These are phyloP conservation scores for Thereva nobilitata DNA, from an alignment of 2,888 invertebrate species.

Conservation along the genomic window DNA sequence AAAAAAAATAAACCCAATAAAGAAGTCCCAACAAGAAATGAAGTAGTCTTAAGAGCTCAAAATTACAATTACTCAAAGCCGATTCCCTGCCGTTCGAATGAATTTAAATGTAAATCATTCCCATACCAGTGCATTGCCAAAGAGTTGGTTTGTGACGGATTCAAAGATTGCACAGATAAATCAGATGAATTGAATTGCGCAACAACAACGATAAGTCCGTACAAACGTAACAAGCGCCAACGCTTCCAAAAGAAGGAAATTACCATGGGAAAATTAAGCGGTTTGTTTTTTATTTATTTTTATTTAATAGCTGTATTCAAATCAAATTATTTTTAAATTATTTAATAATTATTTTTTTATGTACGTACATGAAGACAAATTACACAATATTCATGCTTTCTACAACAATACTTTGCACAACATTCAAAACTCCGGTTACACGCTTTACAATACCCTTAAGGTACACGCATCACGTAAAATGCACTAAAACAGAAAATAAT, in stretches of 20 bases:
- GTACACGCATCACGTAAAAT: slow-evolving; percentile 13
- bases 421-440: slow-evolving; percentile 11
- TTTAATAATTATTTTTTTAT: slow-evolving; percentile 36
- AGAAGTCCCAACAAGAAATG: too few species aligned
- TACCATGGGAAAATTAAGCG: slow-evolving; percentile 45
- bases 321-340: slow-evolving; percentile 39
- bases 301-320: slow-evolving; percentile 36
- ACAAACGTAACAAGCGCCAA: slow-evolving; percentile 49
- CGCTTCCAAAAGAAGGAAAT: slow-evolving; percentile 55
- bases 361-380: slow-evolving; percentile 12
- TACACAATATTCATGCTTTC: not conserved
- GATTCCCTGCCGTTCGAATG: slow-evolving; percentile 50
- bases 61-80: too few species aligned
- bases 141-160: slow-evolving; percentile 62
- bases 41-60: too few species aligned
- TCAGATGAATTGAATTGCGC: slow-evolving; percentile 69
- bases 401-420: slow-evolving; percentile 11
- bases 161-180: slow-evolving; percentile 62
- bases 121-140: slow-evolving; percentile 55
- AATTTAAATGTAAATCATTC: slow-evolving; percentile 57
- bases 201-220: slow-evolving; percentile 38
- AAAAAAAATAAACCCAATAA: too few species aligned
- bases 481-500: not conserved
- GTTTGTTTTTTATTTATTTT: slow-evolving; percentile 52
- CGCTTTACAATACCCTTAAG: slow-evolving; percentile 18